Percentiles rank a stretch among this genome's conserved stretches.
Evolutionary conservation across 2,797 vertebrate genomes (phyloP).

Genomic region (Sebastiscus tertius): DNA sequence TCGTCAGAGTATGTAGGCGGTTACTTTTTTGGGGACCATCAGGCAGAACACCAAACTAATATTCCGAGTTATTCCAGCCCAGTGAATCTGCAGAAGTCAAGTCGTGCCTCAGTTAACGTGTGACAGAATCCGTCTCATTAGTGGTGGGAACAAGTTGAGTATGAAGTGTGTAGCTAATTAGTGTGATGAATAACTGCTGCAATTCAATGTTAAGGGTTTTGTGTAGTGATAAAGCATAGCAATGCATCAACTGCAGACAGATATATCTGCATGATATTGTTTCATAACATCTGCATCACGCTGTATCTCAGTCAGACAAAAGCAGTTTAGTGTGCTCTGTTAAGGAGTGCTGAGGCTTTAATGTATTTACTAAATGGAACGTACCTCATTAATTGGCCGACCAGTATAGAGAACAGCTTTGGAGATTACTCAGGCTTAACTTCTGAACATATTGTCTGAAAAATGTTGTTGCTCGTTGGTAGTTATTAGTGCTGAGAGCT

Average conservation of each 20-base stretch:
- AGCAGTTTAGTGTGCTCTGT: not conserved
- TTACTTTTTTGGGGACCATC: not conserved
- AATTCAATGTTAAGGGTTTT: slow-evolving; percentile 11
- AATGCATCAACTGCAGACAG: not conserved
- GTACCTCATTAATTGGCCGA: not conserved
- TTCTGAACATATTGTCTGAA: slow-evolving; percentile 2
- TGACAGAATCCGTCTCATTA: slow-evolving; percentile 49
- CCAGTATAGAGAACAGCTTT: not conserved
- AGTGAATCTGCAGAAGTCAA: slow-evolving; percentile 20
- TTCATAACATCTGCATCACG: not conserved
- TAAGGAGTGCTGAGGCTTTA: not conserved
- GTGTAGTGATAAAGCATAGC: slow-evolving; percentile 1
- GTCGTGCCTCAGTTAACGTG: slow-evolving; percentile 32
- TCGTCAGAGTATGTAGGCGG: not conserved
- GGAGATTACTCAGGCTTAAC: not conserved
- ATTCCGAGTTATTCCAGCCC: slow-evolving; percentile 23
- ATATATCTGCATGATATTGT: slow-evolving; percentile 15
- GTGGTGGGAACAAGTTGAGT: slow-evolving; percentile 3
- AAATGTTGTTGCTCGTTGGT: not conserved
- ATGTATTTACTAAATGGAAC: not conserved
- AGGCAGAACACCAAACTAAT: not conserved
- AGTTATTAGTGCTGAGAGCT: not conserved
- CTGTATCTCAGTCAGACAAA: not conserved
- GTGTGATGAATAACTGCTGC: slow-evolving; percentile 18
- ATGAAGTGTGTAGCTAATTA: slow-evolving; percentile 42